Evolutionary conservation across 2,113 vertebrate species (phyloP), one percentile per base, ranked within the genome.

Genomic region (Taxidea taxus): DNA sequence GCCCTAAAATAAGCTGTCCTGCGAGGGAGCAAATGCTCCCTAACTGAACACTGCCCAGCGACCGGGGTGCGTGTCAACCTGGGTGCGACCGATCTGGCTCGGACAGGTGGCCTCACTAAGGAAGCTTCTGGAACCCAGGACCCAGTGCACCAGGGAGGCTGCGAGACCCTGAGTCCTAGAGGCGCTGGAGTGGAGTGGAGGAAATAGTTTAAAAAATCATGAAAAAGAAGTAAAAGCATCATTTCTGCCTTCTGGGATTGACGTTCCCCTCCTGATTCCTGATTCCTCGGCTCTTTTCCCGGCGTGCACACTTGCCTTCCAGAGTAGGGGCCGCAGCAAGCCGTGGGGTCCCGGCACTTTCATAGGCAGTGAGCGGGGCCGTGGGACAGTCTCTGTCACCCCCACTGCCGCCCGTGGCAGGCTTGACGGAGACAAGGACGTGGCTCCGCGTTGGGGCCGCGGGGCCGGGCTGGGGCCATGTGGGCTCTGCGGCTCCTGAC

Each of bases 381-480:
- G 29, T 7, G 47, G 44, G 64, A 18, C 7, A 0, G 64, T 1
- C 31, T 34, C 58, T 47, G 18, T n/a, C 25, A 23, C 25, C 42
- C 21, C 23, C 25, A 1, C 39, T 18, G 51, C 1, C 64, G 12
- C 6, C 3, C 31, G 21, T 3, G 37, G 27, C 3, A 7, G 42
- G 27, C 11, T 44, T 8, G 49, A 31, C 21, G 20, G 47, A 93
- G 60, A 78, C 7, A 29, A 34, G 39, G 34, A 47, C 27, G 18
- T 6, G 13, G 86, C 86, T 94, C 44, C 0, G 0, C 5, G 9
- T 62, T 66, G 44, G 2, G n/a, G 34, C 66, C 29, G 75, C 2
- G 20, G 13, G 34, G 54, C 0, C 0, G 29, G 47, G 9, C 16
- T 0, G 0, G 58, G 81, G 27, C 74, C 25, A 0, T 2, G 44